Conservation (phyloP, 2,888 invertebrate genomes). For the Pammene aurita region DNA sequence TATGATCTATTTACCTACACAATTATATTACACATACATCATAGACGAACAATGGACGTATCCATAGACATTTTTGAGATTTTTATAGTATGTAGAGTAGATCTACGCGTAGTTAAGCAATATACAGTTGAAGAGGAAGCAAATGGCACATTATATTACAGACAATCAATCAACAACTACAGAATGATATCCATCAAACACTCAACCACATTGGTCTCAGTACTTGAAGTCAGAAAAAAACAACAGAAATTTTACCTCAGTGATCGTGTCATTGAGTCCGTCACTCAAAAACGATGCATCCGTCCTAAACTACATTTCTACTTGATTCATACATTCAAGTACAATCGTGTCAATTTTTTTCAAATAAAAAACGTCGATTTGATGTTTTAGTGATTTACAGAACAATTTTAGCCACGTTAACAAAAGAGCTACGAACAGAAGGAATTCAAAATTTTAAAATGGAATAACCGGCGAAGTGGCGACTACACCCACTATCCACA, state of each 20-base stretch:
- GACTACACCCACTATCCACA: slow-evolving; percentile 18
- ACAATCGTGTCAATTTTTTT: slow-evolving; percentile 61
- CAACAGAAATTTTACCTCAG: slow-evolving; percentile 23
- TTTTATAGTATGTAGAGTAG: slow-evolving; percentile 53
- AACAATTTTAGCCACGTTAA: slow-evolving; percentile 76
- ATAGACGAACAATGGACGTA: slow-evolving; percentile 62
- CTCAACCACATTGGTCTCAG: slow-evolving; percentile 60
- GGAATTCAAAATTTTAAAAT: slow-evolving; percentile 55
- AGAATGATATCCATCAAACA: slow-evolving; percentile 52
- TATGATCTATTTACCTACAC: slow-evolving; percentile 58
- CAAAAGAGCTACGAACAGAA: slow-evolving; percentile 48
- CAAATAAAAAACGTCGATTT: slow-evolving; percentile 38
- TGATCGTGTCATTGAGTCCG: background rate
- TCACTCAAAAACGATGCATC: slow-evolving; percentile 9
- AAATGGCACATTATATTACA: slow-evolving; percentile 79
- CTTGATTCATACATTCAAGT: slow-evolving; percentile 68
- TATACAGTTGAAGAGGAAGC: slow-evolving; percentile 73
- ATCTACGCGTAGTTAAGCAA: slow-evolving; percentile 57
- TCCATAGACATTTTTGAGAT: slow-evolving; percentile 59
- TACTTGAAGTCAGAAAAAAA: slow-evolving; percentile 48
- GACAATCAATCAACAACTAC: slow-evolving; percentile 58
- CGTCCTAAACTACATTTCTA: slow-evolving; percentile 51
- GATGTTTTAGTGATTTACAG: slow-evolving; percentile 53
- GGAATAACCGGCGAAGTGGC: slow-evolving; percentile 45
- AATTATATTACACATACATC: slow-evolving; percentile 59